Conservation (phyloP, 2,888 invertebrate species). For the Branchipolynoe longqiensis region DNA sequence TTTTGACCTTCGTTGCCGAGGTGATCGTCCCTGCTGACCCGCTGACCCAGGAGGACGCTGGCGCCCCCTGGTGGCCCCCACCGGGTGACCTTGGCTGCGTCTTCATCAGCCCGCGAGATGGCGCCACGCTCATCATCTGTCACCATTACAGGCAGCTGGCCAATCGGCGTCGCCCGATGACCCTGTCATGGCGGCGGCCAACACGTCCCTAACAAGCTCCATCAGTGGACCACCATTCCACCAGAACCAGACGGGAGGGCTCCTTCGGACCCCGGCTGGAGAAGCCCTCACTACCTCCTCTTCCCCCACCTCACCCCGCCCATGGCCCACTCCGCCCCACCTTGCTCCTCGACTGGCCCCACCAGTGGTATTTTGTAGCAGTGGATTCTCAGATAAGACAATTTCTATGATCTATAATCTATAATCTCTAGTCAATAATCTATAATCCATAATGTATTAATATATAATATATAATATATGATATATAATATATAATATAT, state of each 20-base stretch:
- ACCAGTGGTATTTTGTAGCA: no score
- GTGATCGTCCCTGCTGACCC: constrained; percentile 8
- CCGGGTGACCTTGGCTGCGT: constrained; percentile 21
- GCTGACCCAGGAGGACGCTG: background rate
- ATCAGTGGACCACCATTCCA: constrained; percentile 1
- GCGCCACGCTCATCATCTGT: constrained; percentile 26
- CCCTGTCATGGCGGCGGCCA: constrained; percentile 34
- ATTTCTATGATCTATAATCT: no score
- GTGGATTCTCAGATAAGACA: no score
- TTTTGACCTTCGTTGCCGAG: constrained; percentile 7
- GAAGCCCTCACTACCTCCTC: background rate
- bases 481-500: no score
- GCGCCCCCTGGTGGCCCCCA: background rate
- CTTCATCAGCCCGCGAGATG: constrained; percentile 31
- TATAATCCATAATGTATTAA: no score
- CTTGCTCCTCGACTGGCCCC: background rate
- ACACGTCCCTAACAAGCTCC: constrained; percentile 37
- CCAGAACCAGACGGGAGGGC: no score
- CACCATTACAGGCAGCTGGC: constrained; percentile 10
- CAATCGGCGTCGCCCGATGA: constrained; percentile 26
- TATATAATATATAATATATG: no score
- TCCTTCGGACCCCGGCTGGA: no score
- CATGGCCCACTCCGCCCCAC: no score
- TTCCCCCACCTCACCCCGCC: no score
- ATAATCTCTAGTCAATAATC: no score